Conservation (phyloP, 1,140 invertebrate species). For the Piezodorus guildinii region DNA sequence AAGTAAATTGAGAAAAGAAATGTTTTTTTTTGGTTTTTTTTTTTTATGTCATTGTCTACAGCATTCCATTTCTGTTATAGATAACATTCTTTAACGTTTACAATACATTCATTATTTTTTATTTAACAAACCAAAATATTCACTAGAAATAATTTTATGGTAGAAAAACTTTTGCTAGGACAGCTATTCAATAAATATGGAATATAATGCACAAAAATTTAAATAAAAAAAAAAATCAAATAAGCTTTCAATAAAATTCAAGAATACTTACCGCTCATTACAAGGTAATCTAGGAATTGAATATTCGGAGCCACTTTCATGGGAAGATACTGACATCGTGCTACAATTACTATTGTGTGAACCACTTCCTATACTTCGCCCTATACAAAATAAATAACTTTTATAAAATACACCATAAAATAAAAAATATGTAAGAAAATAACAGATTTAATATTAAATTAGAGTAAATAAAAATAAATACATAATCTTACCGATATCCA, state of each 20-base stretch:
- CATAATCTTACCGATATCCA: slow-evolving; percentile 35
- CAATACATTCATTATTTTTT: no score
- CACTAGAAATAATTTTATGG: no score
- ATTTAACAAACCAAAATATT: no score
- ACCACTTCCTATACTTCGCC: neutral
- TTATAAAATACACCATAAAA: neutral
- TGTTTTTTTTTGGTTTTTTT: no score
- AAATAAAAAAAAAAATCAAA: no score
- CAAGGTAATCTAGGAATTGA: slow-evolving; percentile 35
- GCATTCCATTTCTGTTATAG: no score
- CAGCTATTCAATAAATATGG: no score
- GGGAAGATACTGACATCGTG: slow-evolving; percentile 40
- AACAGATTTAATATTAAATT: neutral
- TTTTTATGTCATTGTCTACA: no score
- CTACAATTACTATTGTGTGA: slow-evolving; percentile 32
- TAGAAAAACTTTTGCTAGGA: no score
- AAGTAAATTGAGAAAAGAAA: no score
- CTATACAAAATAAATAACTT: neutral
- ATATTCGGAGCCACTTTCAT: slow-evolving; percentile 42
- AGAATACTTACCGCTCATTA: slow-evolving; percentile 24
- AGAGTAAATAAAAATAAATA: neutral
- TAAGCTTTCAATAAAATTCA: neutral
- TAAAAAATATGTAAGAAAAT: neutral
- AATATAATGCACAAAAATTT: no score
- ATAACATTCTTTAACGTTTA: no score